Conservation (phyloP, 1,140 invertebrate genomes). For the Lordiphosa mommai region DNA sequence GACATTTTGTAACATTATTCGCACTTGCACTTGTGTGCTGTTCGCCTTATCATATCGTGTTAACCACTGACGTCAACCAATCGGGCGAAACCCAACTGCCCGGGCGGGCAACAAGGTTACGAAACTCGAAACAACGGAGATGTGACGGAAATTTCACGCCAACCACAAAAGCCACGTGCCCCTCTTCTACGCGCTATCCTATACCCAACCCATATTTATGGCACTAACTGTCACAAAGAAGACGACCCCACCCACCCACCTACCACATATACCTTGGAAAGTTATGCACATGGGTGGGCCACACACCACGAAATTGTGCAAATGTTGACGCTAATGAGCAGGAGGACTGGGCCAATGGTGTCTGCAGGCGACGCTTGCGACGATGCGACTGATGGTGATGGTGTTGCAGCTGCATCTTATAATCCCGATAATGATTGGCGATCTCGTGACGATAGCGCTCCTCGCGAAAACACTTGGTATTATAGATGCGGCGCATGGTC, state of each 20-base stretch:
- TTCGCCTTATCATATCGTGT: too few species aligned
- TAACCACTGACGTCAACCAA: slow-evolving; percentile 12
- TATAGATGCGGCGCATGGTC: slow-evolving; percentile 59
- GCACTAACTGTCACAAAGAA: slow-evolving; percentile 23
- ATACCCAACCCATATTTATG: slow-evolving; percentile 38
- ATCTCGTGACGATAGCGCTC: slow-evolving; percentile 66
- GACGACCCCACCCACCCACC: background rate
- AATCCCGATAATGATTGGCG: slow-evolving; percentile 75
- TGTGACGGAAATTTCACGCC: slow-evolving; percentile 33
- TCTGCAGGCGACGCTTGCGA: background rate
- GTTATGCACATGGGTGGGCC: slow-evolving; percentile 57
- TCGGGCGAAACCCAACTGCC: background rate
- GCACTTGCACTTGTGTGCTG: too few species aligned
- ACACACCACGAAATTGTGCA: slow-evolving; percentile 45
- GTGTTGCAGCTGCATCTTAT: slow-evolving; percentile 47
- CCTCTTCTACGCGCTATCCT: too few species aligned
- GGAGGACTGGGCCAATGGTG: background rate
- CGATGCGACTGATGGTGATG: background rate
- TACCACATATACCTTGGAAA: slow-evolving; percentile 56
- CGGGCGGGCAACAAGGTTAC: slow-evolving; percentile 4
- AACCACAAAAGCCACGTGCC: slow-evolving; percentile 1
- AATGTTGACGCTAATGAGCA: slow-evolving; percentile 29
- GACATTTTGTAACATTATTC: too few species aligned
- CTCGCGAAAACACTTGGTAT: slow-evolving; percentile 51
- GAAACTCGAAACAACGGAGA: slow-evolving; percentile 51